Evolutionary conservation across 2,113 vertebrate genomes (phyloP).

Genomic region (Hoplias malabaricus): DNA sequence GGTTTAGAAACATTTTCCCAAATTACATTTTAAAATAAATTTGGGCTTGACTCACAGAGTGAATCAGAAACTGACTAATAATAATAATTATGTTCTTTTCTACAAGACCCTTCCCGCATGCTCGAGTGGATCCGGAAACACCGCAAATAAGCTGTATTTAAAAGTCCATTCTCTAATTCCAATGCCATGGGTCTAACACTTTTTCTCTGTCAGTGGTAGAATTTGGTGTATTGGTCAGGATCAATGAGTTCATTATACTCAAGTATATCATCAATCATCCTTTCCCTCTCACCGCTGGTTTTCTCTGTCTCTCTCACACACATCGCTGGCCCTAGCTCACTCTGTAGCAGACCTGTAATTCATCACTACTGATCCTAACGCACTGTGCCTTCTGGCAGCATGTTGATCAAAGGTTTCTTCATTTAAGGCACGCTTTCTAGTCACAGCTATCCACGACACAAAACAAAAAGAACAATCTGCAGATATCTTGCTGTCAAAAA

Average conservation of each 20-base stretch:
- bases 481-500: not conserved
- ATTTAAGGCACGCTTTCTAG: slow-evolving; percentile 1
- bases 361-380: not conserved
- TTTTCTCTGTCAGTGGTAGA: not conserved
- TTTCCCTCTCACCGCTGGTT: not conserved
- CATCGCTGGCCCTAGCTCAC: not conserved
- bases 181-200: not conserved
- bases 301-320: not conserved
- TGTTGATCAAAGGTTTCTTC: slow-evolving; percentile 11
- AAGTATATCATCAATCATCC: slow-evolving; percentile 63
- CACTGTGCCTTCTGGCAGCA: not conserved
- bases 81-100: too few relatives aligned
- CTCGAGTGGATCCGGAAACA: not conserved
- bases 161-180: not conserved
- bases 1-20: too few relatives aligned
- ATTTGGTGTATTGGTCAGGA: slow-evolving; percentile 19
- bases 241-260: slow-evolving; percentile 57
- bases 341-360: slow-evolving; percentile 16
- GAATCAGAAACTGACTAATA: too few relatives aligned
- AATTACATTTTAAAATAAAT: too few relatives aligned
- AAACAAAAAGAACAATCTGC: not conserved
- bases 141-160: not conserved
- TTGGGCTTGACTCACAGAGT: too few relatives aligned
- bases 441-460: not conserved
- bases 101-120: not conserved